Conservation (phyloP, 2,888 invertebrate genomes). For the Listrodromus nycthemerus region DNA sequence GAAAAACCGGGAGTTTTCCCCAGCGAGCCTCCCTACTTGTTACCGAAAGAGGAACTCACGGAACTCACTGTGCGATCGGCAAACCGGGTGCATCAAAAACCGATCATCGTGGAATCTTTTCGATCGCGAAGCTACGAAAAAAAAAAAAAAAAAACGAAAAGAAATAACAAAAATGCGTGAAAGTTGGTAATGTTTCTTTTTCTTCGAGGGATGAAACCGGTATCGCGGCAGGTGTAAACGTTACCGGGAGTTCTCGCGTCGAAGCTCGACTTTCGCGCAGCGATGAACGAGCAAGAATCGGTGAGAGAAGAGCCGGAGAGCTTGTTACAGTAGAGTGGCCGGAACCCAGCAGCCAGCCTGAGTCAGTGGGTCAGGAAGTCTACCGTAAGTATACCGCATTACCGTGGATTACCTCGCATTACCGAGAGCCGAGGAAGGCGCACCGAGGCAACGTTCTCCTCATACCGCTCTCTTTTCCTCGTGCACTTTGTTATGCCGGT, state of each 20-base stretch:
- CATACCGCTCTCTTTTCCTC: slow-evolving; percentile 44
- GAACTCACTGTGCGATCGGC: not conserved
- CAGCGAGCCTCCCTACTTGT: not conserved
- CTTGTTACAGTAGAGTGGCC: slow-evolving; percentile 54
- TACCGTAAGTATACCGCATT: slow-evolving; percentile 65
- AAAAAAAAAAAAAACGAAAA: too few relatives aligned
- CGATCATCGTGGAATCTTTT: not conserved
- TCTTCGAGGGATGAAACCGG: slow-evolving; percentile 13
- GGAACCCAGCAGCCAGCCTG: slow-evolving; percentile 49
- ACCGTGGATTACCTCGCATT: slow-evolving; percentile 65
- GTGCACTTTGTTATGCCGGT: slow-evolving; percentile 9
- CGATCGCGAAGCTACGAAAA: not conserved
- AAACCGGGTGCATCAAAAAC: not conserved
- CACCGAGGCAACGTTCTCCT: slow-evolving; percentile 39
- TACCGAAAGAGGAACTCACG: not conserved
- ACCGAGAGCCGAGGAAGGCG: slow-evolving; percentile 43
- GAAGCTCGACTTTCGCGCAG: slow-evolving; percentile 26
- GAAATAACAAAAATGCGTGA: not conserved
- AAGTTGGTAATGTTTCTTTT: not conserved
- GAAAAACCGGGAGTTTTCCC: not conserved
- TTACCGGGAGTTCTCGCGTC: not conserved
- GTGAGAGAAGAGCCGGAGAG: slow-evolving; percentile 39
- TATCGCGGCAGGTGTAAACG: not conserved
- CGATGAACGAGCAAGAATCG: slow-evolving; percentile 3
- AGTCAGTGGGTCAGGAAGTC: slow-evolving; percentile 67